phyloP scores from a whole-genome alignment of 1,140 invertebrate genomes.

The Drosophila tropicalis region DNA sequence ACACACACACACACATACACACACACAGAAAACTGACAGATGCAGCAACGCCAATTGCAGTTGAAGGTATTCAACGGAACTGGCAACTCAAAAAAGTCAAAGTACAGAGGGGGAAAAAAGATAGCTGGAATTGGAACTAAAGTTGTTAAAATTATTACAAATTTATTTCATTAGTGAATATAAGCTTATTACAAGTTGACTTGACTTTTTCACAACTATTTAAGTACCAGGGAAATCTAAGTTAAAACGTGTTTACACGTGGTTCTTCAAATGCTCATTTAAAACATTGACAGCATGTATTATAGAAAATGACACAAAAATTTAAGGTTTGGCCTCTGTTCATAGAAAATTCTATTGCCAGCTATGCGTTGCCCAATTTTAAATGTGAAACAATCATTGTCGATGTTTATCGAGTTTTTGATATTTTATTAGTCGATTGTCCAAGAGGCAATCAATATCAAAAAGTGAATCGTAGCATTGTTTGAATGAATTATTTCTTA shows the following conservation, averaged over 20 bases:
- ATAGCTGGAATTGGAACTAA: background rate
- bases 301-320: too few species aligned
- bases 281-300: too few species aligned
- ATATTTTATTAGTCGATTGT: slow-evolving; percentile 7
- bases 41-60: slow-evolving; percentile 30
- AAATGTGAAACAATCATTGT: background rate
- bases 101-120: background rate
- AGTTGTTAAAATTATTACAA: too few species aligned
- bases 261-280: too few species aligned
- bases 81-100: background rate
- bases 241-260: too few species aligned
- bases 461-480: background rate
- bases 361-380: background rate
- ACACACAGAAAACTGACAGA: slow-evolving; percentile 24
- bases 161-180: too few species aligned
- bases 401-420: background rate
- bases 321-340: background rate
- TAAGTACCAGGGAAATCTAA: too few species aligned
- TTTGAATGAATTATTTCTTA: background rate
- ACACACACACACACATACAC: too few species aligned
- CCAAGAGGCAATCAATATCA: background rate
- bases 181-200: too few species aligned
- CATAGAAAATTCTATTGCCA: background rate
- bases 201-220: too few species aligned
- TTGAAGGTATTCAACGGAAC: slow-evolving; percentile 4